Evolutionary conservation across 2,888 invertebrate species (phyloP), one percentile per base, ranked within the genome.

Genomic region (Neelides folsomi): DNA sequence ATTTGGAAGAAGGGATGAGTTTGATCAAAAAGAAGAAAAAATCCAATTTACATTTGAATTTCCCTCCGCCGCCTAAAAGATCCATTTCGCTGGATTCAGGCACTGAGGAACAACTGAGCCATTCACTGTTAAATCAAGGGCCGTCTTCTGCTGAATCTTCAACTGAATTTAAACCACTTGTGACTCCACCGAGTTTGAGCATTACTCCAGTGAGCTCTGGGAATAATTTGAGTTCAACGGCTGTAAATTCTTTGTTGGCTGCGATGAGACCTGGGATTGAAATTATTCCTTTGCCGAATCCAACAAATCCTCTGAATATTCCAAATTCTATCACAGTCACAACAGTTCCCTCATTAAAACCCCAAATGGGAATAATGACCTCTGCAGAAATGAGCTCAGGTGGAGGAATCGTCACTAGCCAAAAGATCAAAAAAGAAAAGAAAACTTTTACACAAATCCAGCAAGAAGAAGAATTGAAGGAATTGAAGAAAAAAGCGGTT

Each of bases 311-410:
- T 5, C 75, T 81, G 7, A 76, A 77, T 5, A 69, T 84, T 27
- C 82, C 86, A 9, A 83, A 83, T 66, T 86, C 87, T 1, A 86
- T 88, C 53, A 88, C 88, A 0, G 88, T 89, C 51, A 89, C 88
- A 0, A 85, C 88, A 2, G 86, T 88, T 39, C 66, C 72, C 9
- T 68, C 67, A 45, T 56, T 53, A 15, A 43, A 48, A 2, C 2
- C 39, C 18, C 27, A 42, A n/a, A 27, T 27, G 27, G 27, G 27
- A 7, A 27, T 27, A 5, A 27, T 27, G 27, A 27, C 27, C 27
- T 27, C 12, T 16, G 42, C 12, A 15, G 42, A 42, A 9, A 16
- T 18, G 16, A 16, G 15, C n/a, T 12, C 16, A 15, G 35, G 20
- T 49, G 41, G 34, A 18, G 40, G 8, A 3, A 42, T 27, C 27